A percentile compares a stretch with the other conserved stretches of the same genome.
Evolutionary conservation across 2,797 vertebrate genomes (phyloP).

Genomic region (Presbytis comata): DNA sequence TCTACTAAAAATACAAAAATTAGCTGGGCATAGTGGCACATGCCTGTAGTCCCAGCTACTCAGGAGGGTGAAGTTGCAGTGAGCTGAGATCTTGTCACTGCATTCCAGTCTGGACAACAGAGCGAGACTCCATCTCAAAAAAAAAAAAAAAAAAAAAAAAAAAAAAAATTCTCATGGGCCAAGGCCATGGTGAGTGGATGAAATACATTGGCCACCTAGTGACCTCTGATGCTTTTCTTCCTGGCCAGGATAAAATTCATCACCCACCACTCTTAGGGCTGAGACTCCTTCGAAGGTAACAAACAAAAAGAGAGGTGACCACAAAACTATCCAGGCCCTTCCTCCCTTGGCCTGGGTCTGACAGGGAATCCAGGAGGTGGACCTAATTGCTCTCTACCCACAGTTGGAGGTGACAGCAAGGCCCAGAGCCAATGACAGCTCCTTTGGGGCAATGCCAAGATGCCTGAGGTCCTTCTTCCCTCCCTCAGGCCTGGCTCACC

Average conservation of each 20-base stretch:
- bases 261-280: not conserved
- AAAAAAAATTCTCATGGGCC: not conserved
- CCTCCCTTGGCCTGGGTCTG: not conserved
- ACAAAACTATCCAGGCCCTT: not conserved
- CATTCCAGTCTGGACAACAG: not conserved
- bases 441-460: not conserved
- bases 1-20: not conserved
- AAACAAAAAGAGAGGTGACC: not conserved
- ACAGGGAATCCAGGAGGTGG: not conserved
- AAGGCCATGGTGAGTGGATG: not conserved
- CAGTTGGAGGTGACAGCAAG: not conserved
- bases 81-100: not conserved
- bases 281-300: not conserved
- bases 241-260: not conserved
- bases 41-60: not conserved
- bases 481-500: fast-evolving
- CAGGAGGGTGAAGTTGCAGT: not conserved
- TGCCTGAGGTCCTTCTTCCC: not conserved
- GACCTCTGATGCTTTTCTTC: not conserved
- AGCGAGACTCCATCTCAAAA: not conserved
- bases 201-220: not conserved
- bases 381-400: too few relatives aligned
- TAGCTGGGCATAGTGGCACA: not conserved
- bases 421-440: not conserved
- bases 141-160: too few relatives aligned